Conservation (phyloP, 2,797 vertebrate genomes). For the Poeciliopsis presidionis region DNA sequence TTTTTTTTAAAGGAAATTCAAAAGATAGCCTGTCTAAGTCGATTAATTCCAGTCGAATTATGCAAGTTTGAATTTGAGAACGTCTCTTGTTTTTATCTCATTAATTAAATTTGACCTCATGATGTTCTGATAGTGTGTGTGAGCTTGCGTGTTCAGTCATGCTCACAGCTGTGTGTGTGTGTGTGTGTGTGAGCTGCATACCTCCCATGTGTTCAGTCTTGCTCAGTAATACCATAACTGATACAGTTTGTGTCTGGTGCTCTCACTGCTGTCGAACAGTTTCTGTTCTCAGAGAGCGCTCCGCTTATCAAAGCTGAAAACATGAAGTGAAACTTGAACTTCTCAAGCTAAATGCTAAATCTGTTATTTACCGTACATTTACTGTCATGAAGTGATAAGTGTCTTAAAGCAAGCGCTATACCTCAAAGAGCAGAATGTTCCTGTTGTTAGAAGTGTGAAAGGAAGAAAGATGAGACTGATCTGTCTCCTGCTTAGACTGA, state of each 20-base stretch:
- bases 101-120: background rate
- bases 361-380: background rate
- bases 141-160: background rate
- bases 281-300: background rate
- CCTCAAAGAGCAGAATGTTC: background rate
- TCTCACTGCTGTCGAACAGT: background rate
- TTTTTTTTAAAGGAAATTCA: background rate
- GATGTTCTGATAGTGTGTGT: background rate
- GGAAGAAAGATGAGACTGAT: background rate
- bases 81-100: background rate
- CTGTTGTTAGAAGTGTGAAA: background rate
- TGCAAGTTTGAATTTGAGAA: background rate
- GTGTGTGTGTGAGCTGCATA: conserved; percentile 21
- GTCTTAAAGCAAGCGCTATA: background rate
- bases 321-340: background rate
- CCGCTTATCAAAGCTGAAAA: background rate
- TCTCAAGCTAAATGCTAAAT: background rate
- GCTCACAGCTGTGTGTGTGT: background rate
- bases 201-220: conserved; percentile 20
- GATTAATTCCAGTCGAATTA: background rate
- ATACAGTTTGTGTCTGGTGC: background rate
- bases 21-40: background rate
- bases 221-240: conserved; percentile 7
- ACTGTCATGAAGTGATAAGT: background rate
- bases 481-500: background rate